Conservation (phyloP, 2,888 invertebrate genomes). For the Apamea crenata region DNA sequence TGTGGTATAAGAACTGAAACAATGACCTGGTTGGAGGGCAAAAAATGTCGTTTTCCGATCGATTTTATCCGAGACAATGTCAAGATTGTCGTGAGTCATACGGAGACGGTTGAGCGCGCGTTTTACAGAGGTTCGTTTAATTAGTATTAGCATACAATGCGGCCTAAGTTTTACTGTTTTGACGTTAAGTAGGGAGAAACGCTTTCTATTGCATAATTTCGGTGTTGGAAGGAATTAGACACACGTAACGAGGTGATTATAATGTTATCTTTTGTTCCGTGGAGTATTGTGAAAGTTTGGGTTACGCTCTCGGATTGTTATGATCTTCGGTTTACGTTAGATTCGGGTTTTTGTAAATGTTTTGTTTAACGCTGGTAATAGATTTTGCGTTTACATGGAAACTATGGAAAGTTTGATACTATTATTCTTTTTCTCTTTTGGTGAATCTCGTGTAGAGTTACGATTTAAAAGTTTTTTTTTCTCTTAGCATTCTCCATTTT, state of each 20-base stretch:
- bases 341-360: conserved; percentile 37
- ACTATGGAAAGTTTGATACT: conserved; percentile 24
- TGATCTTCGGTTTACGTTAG: conserved; percentile 49
- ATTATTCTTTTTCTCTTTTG: conserved; percentile 6
- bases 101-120: conserved; percentile 52
- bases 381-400: conserved; percentile 22
- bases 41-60: conserved; percentile 70
- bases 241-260: conserved; percentile 58
- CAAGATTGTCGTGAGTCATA: conserved; percentile 69
- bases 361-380: conserved; percentile 25
- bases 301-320: conserved; percentile 48
- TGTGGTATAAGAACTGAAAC: conserved; percentile 69
- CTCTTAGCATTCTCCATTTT: neutral
- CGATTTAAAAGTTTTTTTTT: neutral
- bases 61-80: conserved; percentile 69
- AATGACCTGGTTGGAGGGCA: conserved; percentile 67
- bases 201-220: conserved; percentile 69
- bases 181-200: conserved; percentile 44
- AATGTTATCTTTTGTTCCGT: conserved; percentile 64
- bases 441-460: conserved; percentile 4
- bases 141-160: conserved; percentile 74
- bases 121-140: conserved; percentile 59
- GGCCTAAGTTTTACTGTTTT: conserved; percentile 55
- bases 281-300: conserved; percentile 54
- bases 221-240: conserved; percentile 61